phyloP scores from a whole-genome alignment of 2,888 invertebrate species.

The Synergus umbraculus region DNA sequence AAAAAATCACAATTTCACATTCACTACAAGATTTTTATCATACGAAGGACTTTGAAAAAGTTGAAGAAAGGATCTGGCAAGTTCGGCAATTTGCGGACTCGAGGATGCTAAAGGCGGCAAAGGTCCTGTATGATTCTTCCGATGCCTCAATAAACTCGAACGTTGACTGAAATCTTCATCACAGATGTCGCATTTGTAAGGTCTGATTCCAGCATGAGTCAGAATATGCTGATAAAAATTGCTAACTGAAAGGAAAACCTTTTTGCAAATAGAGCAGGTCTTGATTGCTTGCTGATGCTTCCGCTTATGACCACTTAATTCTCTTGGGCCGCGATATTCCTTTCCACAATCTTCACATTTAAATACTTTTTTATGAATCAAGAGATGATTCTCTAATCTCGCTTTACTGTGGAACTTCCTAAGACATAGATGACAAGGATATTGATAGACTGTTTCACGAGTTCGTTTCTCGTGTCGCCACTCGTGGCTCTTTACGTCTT shows the following conservation, averaged over 20 bases:
- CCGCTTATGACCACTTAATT: conserved; percentile 60
- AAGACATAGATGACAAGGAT: conserved; percentile 61
- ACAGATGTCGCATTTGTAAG: conserved; percentile 70
- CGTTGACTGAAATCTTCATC: conserved; percentile 66
- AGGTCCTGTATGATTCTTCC: conserved; percentile 65
- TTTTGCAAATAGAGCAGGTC: conserved; percentile 63
- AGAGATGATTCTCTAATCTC: conserved; percentile 64
- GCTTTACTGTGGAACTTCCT: conserved; percentile 63
- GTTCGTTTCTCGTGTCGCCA: conserved; percentile 63
- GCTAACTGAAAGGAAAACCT: conserved; percentile 59
- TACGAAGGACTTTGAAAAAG: conserved; percentile 30
- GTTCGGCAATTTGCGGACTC: conserved; percentile 62
- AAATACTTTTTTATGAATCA: conserved; percentile 60
- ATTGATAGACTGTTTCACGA: conserved; percentile 55
- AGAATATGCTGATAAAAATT: conserved; percentile 69
- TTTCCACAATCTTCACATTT: conserved; percentile 62
- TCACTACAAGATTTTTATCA: conserved; percentile 28
- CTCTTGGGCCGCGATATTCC: conserved; percentile 56
- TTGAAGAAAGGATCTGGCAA: conserved; percentile 58
- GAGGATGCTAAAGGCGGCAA: conserved; percentile 57
- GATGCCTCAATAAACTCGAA: conserved; percentile 64
- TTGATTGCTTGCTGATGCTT: conserved; percentile 59
- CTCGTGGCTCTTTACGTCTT: conserved; percentile 64
- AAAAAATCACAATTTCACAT: no score
- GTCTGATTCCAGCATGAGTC: conserved; percentile 68